These are phyloP conservation scores for Neocrepidodera transversa DNA, from an alignment of 2,888 invertebrate genomes.

Conservation along the genomic window DNA sequence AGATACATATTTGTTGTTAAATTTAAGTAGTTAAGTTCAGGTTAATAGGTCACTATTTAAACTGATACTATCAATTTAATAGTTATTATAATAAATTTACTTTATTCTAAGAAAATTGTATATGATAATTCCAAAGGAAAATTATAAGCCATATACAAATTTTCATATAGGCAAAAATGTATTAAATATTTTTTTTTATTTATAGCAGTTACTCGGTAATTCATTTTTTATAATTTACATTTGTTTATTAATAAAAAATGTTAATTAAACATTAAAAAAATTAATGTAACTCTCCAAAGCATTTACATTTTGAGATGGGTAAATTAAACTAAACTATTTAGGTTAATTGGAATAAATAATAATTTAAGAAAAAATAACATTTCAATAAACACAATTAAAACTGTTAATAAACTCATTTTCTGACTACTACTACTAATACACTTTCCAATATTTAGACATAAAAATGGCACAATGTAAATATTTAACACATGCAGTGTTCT, in stretches of 20 bases:
- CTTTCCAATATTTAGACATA: conserved; percentile 21
- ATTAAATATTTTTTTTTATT: too few species aligned
- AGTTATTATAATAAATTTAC: too few species aligned
- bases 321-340: background rate
- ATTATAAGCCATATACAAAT: too few species aligned
- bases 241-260: too few species aligned
- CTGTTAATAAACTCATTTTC: conserved; percentile 4
- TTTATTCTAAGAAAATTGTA: too few species aligned
- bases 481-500: conserved; percentile 28
- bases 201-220: too few species aligned
- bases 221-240: too few species aligned
- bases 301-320: background rate
- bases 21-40: background rate
- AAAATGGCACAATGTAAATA: conserved; percentile 24
- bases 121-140: too few species aligned
- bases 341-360: background rate
- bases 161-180: too few species aligned
- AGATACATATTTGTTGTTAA: background rate
- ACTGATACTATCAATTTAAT: too few species aligned
- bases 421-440: conserved; percentile 8
- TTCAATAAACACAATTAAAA: conserved; percentile 1
- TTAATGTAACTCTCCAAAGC: background rate
- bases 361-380: background rate
- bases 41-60: conserved; percentile 3
- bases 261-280: background rate